A percentile compares a stretch with the other conserved stretches of the same genome.
phyloP scores from a whole-genome alignment of 2,113 vertebrate genomes.

The Procavia capensis region DNA sequence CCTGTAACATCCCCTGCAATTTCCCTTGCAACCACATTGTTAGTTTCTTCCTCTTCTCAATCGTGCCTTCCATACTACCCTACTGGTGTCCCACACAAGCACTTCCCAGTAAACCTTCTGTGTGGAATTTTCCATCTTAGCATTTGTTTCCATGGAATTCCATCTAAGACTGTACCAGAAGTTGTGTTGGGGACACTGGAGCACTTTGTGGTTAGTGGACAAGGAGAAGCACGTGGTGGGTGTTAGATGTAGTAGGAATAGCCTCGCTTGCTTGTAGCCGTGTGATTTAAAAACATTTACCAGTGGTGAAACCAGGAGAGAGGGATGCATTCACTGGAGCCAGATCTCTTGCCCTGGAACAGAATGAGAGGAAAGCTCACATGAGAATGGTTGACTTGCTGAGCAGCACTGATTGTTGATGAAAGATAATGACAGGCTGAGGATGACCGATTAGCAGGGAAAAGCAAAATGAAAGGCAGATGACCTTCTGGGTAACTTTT shows the following conservation, averaged over 20 bases:
- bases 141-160: not conserved
- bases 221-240: not conserved
- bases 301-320: not conserved
- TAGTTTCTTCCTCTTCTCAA: not conserved
- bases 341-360: not conserved
- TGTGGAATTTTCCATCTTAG: not conserved
- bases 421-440: not conserved
- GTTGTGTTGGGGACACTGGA: not conserved
- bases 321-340: accelerated
- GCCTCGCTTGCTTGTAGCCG: accelerated
- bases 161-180: not conserved
- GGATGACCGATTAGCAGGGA: not conserved
- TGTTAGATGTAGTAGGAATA: too few species aligned
- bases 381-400: not conserved
- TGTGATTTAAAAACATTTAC: too few species aligned
- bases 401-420: not conserved
- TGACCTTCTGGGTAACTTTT: not conserved
- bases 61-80: not conserved
- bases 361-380: not conserved
- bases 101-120: not conserved
- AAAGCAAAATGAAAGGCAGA: not conserved
- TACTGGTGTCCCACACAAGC: not conserved
- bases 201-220: not conserved
- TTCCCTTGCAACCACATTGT: not conserved
- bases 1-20: not conserved